Evolutionary conservation across 2,797 vertebrate genomes (phyloP), one percentile per base, ranked within the genome.

Genomic region (Argyrosomus regius): DNA sequence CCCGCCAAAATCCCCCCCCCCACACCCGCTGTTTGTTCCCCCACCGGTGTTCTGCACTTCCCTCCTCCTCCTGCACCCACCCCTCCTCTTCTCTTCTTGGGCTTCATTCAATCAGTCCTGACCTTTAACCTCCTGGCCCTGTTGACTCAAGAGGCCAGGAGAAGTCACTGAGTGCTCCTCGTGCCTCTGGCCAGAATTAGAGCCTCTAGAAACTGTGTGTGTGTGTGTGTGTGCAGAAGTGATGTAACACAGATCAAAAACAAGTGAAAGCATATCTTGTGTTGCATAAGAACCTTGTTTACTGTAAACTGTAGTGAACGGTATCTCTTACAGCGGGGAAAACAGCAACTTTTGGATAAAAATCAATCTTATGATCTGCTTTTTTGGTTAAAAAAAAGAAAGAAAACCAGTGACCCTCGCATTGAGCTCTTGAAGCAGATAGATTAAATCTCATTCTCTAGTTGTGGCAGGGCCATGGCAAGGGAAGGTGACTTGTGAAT

Each of bases 131-230:
- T 80, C 9, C 12, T 87, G 78, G 26, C 77, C 87, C 89, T 91
- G 87, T 94, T 95, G 92, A 93, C 88, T 93, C 87, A 89, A 92
- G 90, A 88, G 86, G 86, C 87, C 83, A 86, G 69, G 65, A 91
- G 85, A 88, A 87, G 83, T 81, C 53, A 85, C 80, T 70, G 76
- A 93, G 83, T 83, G 78, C 86, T 84, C 77, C 78, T 87, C 75
- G 39, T 90, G 91, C 91, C 90, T 91, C 75, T 75, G 82, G 87
- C 59, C 78, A 82, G 50, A 86, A 81, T 80, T 26, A 88, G 67
- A 77, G 72, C 53, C n/a, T 50, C 48, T 35, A 26, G 61, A 65
- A 39, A 67, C 56, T 65, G 7, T 26, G 53, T 64, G 50, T 53
- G 64, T 63, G 71, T 46, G 49, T 45, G 18, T 63, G 39, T 49